Base-by-base conservation (phyloP, 1,140 invertebrate species). In the Sycophaga agraensis region DNA sequence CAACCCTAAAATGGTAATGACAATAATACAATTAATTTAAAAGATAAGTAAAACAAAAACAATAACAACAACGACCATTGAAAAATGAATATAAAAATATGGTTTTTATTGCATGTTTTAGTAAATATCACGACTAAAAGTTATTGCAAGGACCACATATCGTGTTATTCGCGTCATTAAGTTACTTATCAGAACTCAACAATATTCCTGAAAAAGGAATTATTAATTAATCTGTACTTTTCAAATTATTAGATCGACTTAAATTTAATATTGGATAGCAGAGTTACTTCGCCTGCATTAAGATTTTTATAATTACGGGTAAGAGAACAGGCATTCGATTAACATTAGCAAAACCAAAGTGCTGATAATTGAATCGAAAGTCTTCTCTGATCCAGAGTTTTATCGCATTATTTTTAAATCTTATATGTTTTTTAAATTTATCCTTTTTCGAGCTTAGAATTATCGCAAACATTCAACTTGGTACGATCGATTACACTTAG, bases 401-500 rank as follows among this genome's bases (percentile, higher is more conserved):
- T n/a, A n/a, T n/a, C n/a, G n/a, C n/a, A n/a, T n/a, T n/a, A n/a
- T n/a, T n/a, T n/a, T n/a, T n/a, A n/a, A n/a, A n/a, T n/a, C n/a
- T n/a, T n/a, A n/a, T n/a, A n/a, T n/a, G n/a, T n/a, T 50, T 57
- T 49, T 12, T 14, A 57, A 22, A 17, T 59, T 43, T 35, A 40
- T 42, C 59, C 46, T 34, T 43, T 59, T 34, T 46, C 31, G 45
- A 64, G 50, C 34, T 64, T 60, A 60, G 39, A 62, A 56, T 56
- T 42, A 62, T 55, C 53, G 37, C 59, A 48, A 62, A 62, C 59
- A 62, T 62, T 56, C 43, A 49, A 63, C 51, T 63, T 63, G 46
- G 46, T 63, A 56, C 40, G 35, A 43, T 56, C 60, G 60, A 50
- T 63, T 63, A 68, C 59, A 64, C 49, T 66, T 66, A 65, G 37